phyloP scores from a whole-genome alignment of 2,888 invertebrate species.

The Caradrina kadenii region DNA sequence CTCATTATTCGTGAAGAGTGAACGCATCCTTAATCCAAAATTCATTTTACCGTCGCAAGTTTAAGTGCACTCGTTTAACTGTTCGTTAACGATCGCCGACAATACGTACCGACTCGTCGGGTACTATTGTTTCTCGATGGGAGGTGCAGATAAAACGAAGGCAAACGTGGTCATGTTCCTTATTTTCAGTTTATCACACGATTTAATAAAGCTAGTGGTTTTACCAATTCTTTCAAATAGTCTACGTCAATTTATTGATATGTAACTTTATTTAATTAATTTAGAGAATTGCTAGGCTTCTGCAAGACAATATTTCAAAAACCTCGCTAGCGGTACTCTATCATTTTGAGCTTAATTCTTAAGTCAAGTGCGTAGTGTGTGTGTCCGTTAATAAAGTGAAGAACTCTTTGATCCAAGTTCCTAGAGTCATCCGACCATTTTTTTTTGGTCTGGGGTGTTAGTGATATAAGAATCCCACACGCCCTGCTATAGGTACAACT shows the following conservation, averaged over 20 bases:
- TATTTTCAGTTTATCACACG: slow-evolving; percentile 3
- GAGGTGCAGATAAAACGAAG: slow-evolving; percentile 18
- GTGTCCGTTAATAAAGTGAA: too few relatives aligned
- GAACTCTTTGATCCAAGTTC: too few relatives aligned
- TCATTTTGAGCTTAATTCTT: too few relatives aligned
- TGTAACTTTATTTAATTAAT: too few relatives aligned
- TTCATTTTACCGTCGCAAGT: slow-evolving; percentile 64
- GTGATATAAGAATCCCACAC: too few relatives aligned
- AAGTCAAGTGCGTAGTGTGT: too few relatives aligned
- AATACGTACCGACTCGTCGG: slow-evolving; percentile 30
- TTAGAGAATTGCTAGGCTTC: too few relatives aligned
- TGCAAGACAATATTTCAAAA: too few relatives aligned
- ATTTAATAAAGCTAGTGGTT: background rate
- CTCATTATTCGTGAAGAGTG: slow-evolving; percentile 32
- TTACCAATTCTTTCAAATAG: background rate
- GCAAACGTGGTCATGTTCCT: slow-evolving; percentile 9
- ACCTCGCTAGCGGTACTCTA: too few relatives aligned
- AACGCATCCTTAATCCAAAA: slow-evolving; percentile 69
- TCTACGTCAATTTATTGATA: background rate
- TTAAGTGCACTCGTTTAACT: slow-evolving; percentile 73
- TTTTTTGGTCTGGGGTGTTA: too few relatives aligned
- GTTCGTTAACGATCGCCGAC: slow-evolving; percentile 67
- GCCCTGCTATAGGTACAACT: too few relatives aligned
- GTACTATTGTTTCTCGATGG: slow-evolving; percentile 39
- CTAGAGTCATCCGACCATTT: too few relatives aligned